Conservation (phyloP, 1,140 invertebrate genomes). For the Mylabris phalerata region DNA sequence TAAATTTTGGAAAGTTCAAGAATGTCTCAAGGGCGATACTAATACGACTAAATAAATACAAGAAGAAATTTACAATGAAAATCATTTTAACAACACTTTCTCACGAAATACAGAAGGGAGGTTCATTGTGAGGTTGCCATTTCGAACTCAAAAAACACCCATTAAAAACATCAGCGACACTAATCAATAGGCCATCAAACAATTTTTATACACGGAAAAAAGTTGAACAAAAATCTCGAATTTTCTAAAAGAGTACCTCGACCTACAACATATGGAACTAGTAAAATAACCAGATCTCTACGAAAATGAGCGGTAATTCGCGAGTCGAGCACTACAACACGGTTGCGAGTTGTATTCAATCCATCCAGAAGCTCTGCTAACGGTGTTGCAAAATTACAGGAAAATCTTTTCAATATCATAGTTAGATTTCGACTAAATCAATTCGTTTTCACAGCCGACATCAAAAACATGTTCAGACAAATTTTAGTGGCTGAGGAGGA, state of each 20-base stretch:
- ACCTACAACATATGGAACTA: slow-evolving; percentile 12
- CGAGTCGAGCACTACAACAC: background rate
- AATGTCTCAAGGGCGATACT: background rate
- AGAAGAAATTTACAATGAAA: slow-evolving; percentile 18
- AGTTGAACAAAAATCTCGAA: slow-evolving; percentile 12
- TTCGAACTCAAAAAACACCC: slow-evolving; percentile 19
- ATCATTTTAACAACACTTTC: slow-evolving; percentile 19
- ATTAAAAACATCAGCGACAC: slow-evolving; percentile 1
- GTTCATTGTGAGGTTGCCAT: slow-evolving; percentile 22
- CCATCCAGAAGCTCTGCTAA: background rate
- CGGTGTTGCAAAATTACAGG: slow-evolving; percentile 23
- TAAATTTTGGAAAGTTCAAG: slow-evolving; percentile 24
- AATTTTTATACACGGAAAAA: slow-evolving; percentile 12
- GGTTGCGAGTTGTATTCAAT: too few species aligned
- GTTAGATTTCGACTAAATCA: slow-evolving; percentile 30
- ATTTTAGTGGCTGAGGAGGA: slow-evolving; percentile 32
- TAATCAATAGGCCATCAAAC: too few species aligned
- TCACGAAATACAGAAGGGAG: slow-evolving; percentile 7
- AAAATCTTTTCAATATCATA: slow-evolving; percentile 32
- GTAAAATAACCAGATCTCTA: background rate
- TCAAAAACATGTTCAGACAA: slow-evolving; percentile 42
- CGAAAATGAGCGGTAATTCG: background rate
- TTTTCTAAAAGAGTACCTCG: slow-evolving; percentile 21
- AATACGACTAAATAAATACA: slow-evolving; percentile 2
- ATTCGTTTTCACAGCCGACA: slow-evolving; percentile 37